Base-by-base conservation (phyloP, 2,888 invertebrate species). In the Geophilus truncorum region DNA sequence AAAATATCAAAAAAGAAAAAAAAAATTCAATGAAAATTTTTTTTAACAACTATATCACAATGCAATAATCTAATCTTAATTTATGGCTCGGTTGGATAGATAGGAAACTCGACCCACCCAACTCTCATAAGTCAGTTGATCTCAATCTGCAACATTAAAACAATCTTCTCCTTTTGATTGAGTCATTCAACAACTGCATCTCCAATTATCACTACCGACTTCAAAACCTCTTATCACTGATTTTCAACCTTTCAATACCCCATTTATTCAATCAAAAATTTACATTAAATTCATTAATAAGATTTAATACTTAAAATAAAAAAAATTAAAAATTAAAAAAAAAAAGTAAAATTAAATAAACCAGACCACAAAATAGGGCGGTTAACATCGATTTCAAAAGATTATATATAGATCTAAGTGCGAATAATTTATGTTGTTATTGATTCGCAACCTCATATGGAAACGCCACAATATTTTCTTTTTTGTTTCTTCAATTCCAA, bases 21-120 rank as follows among this genome's bases (percentile, higher is more conserved):
- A 36, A 36, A 36, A 36, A 36, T 40, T 0, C 40, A 40, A 15
- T 40, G 40, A n/a, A 23, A 15, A 70, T 70, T 15, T 70, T 45
- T 28, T 15, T 23, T 25, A 70, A 70, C 70, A 70, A 28, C 70
- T 70, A 70, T 70, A 70, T 70, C 28, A 23, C 25, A 70, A 70
- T 70, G 70, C 70, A n/a, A 70, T 70, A 70, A 70, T 70, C 28
- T 70, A 70, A 70, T 70, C 70, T 70, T 70, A 70, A 70, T 70
- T 70, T 70, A 70, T 70, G 70, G 70, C 10, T 70, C 70, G n/a
- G 70, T 70, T 25, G 28, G 70, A 25, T 70, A 70, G 70, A 70
- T 70, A 70, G 70, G 70, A 70, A 70, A 70, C 25, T 25, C 9
- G 70, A 70, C 70, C 70, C 70, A 70, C 70, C 70, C 70, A 70